A percentile compares a stretch with the other conserved stretches of the same genome.
Evolutionary conservation across 2,888 invertebrate species (phyloP).

Genomic region (Tricholauxania praeusta): DNA sequence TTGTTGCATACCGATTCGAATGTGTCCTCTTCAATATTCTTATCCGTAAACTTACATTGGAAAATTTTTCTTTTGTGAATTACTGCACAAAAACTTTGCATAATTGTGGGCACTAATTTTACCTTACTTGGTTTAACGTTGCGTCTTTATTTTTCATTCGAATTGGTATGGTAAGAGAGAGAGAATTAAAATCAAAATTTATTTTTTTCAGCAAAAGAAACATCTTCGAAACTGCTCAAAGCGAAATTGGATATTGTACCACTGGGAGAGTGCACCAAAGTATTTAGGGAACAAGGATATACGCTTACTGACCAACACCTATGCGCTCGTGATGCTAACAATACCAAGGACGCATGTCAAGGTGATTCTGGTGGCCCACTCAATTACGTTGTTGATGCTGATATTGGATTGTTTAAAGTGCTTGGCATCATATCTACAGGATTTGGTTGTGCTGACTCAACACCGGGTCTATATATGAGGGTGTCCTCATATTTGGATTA

Average conservation of each 20-base stretch:
- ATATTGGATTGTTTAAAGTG: slow-evolving; percentile 50
- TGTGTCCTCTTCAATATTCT: too few species aligned
- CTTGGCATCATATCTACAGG: slow-evolving; percentile 62
- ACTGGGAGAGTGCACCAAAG: slow-evolving; percentile 49
- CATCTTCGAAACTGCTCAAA: slow-evolving; percentile 53
- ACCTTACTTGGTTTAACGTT: too few species aligned
- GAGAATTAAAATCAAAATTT: background rate
- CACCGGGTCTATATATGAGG: slow-evolving; percentile 62
- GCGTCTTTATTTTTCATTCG: too few species aligned
- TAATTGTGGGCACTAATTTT: too few species aligned
- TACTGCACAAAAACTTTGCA: too few species aligned
- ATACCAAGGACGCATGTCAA: slow-evolving; percentile 58
- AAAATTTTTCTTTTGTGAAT: too few species aligned
- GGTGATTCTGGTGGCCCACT: slow-evolving; percentile 65
- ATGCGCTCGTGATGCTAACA: slow-evolving; percentile 53
- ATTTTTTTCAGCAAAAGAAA: slow-evolving; percentile 41
- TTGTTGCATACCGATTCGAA: too few species aligned
- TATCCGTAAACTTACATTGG: too few species aligned
- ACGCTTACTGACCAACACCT: slow-evolving; percentile 43
- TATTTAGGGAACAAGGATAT: slow-evolving; percentile 44
- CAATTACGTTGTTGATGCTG: slow-evolving; percentile 50
- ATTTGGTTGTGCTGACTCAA: slow-evolving; percentile 57
- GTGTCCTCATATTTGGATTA: slow-evolving; percentile 62
- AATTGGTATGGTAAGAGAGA: too few species aligned
- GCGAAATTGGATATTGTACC: slow-evolving; percentile 52